Conservation (phyloP, 2,888 invertebrate species). For the Drosophila merina region DNA sequence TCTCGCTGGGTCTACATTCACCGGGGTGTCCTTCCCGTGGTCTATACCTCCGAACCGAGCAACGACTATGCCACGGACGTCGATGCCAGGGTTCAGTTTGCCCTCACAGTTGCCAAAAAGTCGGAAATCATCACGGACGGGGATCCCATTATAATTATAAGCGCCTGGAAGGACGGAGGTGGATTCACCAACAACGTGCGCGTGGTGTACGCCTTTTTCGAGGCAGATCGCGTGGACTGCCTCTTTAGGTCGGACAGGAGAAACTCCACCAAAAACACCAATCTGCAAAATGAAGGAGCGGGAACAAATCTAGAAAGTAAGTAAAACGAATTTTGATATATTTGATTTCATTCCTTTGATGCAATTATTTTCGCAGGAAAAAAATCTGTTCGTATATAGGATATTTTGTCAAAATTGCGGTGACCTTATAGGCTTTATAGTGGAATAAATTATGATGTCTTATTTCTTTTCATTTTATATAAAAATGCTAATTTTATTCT, state of each 20-base stretch:
- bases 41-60: constrained; percentile 89
- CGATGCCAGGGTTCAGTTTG: constrained; percentile 91
- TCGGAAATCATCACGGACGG: constrained; percentile 92
- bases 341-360: background rate
- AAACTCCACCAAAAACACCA: constrained; percentile 40
- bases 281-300: constrained; percentile 23
- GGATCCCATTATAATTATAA: constrained; percentile 96
- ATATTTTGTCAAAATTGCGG: background rate
- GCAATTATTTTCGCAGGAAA: background rate
- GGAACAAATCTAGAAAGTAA: background rate
- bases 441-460: too few species aligned
- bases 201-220: constrained; percentile 88
- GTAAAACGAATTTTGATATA: too few species aligned
- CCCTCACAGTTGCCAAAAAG: constrained; percentile 90
- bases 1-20: constrained; percentile 95
- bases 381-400: background rate
- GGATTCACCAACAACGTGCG: constrained; percentile 98
- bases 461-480: background rate
- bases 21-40: constrained; percentile 93
- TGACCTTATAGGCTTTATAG: background rate
- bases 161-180: constrained; percentile 97
- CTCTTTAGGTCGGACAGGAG: constrained; percentile 52
- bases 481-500: background rate
- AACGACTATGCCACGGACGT: constrained; percentile 94
- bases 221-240: constrained; percentile 65